Evolutionary conservation across 2,113 vertebrate genomes (phyloP).

Genomic region (Nycticorax nycticorax): DNA sequence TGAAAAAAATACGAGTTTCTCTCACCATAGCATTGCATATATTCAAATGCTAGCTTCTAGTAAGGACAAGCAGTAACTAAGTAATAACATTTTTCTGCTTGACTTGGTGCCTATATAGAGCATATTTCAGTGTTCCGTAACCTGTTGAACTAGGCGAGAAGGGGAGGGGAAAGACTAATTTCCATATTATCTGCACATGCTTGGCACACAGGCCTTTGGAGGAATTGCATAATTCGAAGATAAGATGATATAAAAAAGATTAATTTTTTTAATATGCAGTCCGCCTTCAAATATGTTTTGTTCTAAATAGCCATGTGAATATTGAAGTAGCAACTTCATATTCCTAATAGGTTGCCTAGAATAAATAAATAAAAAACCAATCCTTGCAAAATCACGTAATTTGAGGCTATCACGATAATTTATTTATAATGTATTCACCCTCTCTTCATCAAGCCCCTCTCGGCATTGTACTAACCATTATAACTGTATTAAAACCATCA

Average conservation of each 20-base stretch:
- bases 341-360: neutral
- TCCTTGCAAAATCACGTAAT: neutral
- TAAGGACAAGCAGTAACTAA: slow-evolving; percentile 21
- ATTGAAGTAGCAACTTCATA: neutral
- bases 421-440: neutral
- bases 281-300: neutral
- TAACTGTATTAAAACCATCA: neutral
- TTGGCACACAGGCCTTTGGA: neutral
- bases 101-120: neutral
- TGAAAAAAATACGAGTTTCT: neutral
- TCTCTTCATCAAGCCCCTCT: neutral
- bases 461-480: neutral
- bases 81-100: slow-evolving; percentile 35
- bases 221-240: neutral
- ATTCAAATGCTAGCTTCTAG: neutral
- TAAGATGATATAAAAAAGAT: neutral
- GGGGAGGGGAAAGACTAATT: neutral
- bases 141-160: slow-evolving; percentile 5
- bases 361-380: neutral
- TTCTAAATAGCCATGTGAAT: neutral
- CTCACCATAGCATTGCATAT: neutral
- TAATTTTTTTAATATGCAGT: neutral
- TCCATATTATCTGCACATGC: neutral
- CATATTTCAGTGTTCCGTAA: slow-evolving; percentile 26
- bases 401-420: neutral